Percentiles rank a stretch among this genome's conserved stretches.
phyloP scores from a whole-genome alignment of 2,797 vertebrate species.

The Scomberomorus guttatus region DNA sequence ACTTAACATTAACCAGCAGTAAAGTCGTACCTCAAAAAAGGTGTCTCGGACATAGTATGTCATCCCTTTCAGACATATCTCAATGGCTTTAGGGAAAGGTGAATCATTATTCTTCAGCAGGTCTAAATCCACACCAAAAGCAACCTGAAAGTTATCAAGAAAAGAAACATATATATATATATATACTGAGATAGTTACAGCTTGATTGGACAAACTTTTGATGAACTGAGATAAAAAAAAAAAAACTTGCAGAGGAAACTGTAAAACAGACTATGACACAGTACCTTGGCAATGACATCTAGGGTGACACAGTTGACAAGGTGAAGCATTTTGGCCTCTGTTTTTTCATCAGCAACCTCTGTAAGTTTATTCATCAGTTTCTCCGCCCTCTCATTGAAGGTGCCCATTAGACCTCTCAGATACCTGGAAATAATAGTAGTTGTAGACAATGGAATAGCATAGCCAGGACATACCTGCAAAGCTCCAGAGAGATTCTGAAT shows the following conservation, averaged over 20 bases:
- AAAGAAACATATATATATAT: background rate
- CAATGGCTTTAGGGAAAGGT: conserved; percentile 87
- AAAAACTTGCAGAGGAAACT: background rate
- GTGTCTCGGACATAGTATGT: conserved; percentile 5
- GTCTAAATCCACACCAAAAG: conserved; percentile 92
- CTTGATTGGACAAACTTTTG: background rate
- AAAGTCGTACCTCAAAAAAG: conserved; percentile 64
- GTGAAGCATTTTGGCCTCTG: conserved; percentile 84
- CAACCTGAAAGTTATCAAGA: conserved; percentile 79
- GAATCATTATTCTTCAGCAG: conserved; percentile 71
- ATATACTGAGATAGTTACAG: background rate
- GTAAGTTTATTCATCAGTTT: conserved; percentile 88
- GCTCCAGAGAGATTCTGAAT: background rate
- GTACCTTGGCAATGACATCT: conserved; percentile 92
- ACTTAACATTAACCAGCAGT: background rate
- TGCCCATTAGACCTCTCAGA: conserved; percentile 88
- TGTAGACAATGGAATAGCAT: background rate
- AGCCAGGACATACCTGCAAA: background rate
- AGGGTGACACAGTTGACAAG: conserved; percentile 88
- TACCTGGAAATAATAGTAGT: conserved; percentile 78
- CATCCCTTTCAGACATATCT: conserved; percentile 75
- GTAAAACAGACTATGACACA: background rate
- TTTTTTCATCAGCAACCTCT: conserved; percentile 84
- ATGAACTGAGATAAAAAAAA: background rate
- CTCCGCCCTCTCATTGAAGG: conserved; percentile 93